A percentile compares a stretch with the other conserved stretches of the same genome.
phyloP scores from a whole-genome alignment of 1,140 invertebrate genomes.

The Ridgeia piscesae region DNA sequence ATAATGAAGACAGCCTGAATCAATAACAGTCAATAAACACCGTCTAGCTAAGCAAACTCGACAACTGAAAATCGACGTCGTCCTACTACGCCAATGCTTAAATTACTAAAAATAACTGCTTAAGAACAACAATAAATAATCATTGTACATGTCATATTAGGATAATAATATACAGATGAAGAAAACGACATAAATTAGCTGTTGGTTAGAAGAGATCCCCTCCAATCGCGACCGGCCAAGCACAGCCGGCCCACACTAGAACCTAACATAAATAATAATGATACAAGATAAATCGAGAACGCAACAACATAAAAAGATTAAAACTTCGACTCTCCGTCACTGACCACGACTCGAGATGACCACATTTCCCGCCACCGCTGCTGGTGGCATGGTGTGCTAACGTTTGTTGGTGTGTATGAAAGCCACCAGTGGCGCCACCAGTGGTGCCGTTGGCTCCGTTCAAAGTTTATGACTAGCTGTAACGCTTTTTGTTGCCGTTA shows the following conservation, averaged over 20 bases:
- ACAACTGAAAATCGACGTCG: background rate
- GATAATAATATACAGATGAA: conserved; percentile 3
- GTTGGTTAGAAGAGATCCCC: background rate
- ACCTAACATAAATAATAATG: conserved; percentile 18
- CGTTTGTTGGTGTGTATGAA: background rate
- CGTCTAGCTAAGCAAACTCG: background rate
- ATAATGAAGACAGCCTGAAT: background rate
- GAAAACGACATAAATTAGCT: background rate
- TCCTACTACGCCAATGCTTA: background rate
- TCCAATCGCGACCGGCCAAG: background rate
- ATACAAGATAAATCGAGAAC: conserved; percentile 11
- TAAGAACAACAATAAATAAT: conserved; percentile 7
- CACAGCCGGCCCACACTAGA: background rate
- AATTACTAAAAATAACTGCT: background rate
- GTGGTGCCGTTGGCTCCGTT: background rate
- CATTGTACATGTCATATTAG: background rate
- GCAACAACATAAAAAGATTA: conserved; percentile 18
- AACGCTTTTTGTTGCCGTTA: background rate
- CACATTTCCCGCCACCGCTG: background rate
- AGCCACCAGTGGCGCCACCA: background rate
- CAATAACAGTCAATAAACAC: conserved; percentile 1
- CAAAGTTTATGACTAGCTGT: conserved; percentile 10
- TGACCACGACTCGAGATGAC: background rate
- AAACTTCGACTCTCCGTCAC: background rate
- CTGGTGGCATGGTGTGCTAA: background rate